Evolutionary conservation across 1,140 invertebrate species (phyloP).

Genomic region (Bombus soroeensis): DNA sequence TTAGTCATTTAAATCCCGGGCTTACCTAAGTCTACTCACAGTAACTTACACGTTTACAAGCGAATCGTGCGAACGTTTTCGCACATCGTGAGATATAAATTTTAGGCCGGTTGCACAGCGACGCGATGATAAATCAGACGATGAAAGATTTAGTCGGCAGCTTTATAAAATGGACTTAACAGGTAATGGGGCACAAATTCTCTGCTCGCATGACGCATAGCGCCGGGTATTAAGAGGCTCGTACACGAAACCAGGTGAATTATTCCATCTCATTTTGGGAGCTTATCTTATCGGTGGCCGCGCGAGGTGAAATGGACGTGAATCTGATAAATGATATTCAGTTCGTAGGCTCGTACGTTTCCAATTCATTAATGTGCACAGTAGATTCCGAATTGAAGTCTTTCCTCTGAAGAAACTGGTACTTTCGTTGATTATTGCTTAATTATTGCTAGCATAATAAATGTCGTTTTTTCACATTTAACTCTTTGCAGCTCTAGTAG

Average conservation of each 20-base stretch:
- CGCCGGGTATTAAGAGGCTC: neutral
- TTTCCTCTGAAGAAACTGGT: neutral
- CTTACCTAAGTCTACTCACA: neutral
- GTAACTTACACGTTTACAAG: neutral
- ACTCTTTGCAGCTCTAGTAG: no score
- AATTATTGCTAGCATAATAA: no score
- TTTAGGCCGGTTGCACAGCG: neutral
- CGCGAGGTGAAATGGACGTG: neutral
- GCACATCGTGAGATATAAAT: neutral
- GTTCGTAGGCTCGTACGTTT: neutral
- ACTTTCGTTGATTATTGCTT: no score
- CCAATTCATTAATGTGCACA: neutral
- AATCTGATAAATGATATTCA: slow-evolving; percentile 1
- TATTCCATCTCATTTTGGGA: neutral
- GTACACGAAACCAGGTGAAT: neutral
- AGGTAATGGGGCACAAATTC: neutral
- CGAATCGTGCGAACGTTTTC: neutral
- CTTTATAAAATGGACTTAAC: neutral
- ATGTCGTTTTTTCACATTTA: no score
- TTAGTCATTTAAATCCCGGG: neutral
- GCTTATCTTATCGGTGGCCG: neutral
- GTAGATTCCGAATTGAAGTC: neutral
- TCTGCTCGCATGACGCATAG: neutral
- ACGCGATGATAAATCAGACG: neutral
- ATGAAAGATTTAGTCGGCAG: neutral